These are phyloP conservation scores for Propsilocerus akamusi DNA, from an alignment of 1,140 invertebrate genomes.

Conservation along the genomic window DNA sequence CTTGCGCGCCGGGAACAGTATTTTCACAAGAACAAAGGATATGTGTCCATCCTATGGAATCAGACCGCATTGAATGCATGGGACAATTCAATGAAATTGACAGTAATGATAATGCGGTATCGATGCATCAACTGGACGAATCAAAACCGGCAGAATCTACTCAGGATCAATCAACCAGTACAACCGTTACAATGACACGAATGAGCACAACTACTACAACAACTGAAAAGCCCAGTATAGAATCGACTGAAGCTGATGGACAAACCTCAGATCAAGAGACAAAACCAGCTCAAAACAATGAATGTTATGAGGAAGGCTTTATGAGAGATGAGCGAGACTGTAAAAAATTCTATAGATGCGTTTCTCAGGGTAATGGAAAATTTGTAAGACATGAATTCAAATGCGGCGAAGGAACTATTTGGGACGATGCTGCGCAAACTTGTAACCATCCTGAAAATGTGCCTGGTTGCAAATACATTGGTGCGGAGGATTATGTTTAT, in stretches of 20 bases:
- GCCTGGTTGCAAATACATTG: constrained; percentile 13
- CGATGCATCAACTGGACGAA: background rate
- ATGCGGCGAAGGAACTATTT: constrained; percentile 39
- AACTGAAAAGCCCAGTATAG: background rate
- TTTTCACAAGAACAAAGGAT: constrained; percentile 26
- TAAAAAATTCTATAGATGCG: constrained; percentile 51
- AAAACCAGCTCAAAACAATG: constrained; percentile 17
- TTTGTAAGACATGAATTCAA: constrained; percentile 35
- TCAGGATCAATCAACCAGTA: background rate
- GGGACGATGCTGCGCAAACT: constrained; percentile 31
- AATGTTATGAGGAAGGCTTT: constrained; percentile 34
- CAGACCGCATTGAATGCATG: constrained; percentile 19
- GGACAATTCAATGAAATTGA: constrained; percentile 19
- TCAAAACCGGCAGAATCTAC: background rate
- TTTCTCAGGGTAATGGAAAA: constrained; percentile 37
- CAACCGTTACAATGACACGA: background rate
- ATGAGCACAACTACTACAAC: background rate
- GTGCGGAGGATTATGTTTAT: constrained; percentile 8
- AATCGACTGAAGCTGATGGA: background rate
- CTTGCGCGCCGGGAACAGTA: constrained; percentile 24
- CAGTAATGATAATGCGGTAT: constrained; percentile 5
- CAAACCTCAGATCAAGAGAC: constrained; percentile 12
- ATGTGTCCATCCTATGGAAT: constrained; percentile 20
- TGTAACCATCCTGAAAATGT: constrained; percentile 31
- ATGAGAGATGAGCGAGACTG: constrained; percentile 43